phyloP scores from a whole-genome alignment of 2,888 invertebrate genomes.

The Drosophila merina region DNA sequence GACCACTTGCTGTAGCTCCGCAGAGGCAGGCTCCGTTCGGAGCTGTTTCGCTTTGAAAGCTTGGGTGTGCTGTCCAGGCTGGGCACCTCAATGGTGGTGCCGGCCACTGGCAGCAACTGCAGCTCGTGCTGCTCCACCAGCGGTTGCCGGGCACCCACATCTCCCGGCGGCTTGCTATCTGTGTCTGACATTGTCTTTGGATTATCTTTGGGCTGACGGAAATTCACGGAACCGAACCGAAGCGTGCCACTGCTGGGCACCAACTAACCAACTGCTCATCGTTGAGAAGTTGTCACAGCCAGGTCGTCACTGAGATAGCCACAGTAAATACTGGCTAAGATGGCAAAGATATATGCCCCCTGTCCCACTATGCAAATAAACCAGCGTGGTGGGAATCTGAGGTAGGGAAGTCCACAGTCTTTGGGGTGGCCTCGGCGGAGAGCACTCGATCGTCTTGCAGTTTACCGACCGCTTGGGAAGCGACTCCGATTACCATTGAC shows the following conservation, averaged over 20 bases:
- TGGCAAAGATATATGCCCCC: not conserved
- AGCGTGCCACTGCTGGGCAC: conserved; percentile 57
- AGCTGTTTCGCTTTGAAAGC: conserved; percentile 79
- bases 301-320: conserved; percentile 19
- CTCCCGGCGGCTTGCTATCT: conserved; percentile 43
- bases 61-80: conserved; percentile 67
- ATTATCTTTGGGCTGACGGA: conserved; percentile 3
- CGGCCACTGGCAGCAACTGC: conserved; percentile 49
- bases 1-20: conserved; percentile 86
- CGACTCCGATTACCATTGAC: conserved; percentile 45
- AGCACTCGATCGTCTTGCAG: conserved; percentile 49
- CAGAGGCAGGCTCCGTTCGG: conserved; percentile 81
- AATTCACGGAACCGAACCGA: conserved; percentile 32
- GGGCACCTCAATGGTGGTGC: conserved; percentile 45
- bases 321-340: conserved; percentile 11
- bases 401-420: conserved; percentile 13
- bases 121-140: conserved; percentile 59
- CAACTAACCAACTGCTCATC: conserved; percentile 43
- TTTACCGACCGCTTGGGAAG: conserved; percentile 44
- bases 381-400: conserved; percentile 14
- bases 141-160: conserved; percentile 28
- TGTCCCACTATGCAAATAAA: conserved; percentile 33
- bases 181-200: conserved; percentile 56
- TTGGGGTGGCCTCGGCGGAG: conserved; percentile 45
- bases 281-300: conserved; percentile 29